These are phyloP conservation scores for Agrochola lota DNA, from an alignment of 2,888 invertebrate genomes.

Conservation along the genomic window DNA sequence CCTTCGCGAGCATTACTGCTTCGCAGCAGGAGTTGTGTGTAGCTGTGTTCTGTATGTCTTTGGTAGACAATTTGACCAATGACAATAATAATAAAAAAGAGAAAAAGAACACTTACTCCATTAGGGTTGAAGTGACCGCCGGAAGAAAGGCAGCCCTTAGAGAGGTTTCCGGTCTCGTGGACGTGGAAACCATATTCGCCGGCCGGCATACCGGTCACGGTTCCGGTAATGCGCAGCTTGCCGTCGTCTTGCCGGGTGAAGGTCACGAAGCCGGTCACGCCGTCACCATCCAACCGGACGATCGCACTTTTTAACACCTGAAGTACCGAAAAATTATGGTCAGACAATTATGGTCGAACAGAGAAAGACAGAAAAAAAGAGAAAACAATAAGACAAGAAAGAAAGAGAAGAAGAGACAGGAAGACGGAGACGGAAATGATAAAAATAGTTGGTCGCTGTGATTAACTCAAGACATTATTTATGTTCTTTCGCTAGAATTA, in stretches of 20 bases:
- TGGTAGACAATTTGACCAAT: slow-evolving; percentile 24
- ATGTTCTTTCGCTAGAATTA: no score
- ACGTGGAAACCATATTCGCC: slow-evolving; percentile 94
- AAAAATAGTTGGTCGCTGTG: no score
- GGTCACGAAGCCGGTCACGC: slow-evolving; percentile 79
- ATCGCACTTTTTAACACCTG: slow-evolving; percentile 72
- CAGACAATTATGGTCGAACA: no score
- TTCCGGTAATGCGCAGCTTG: slow-evolving; percentile 91
- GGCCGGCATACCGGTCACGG: slow-evolving; percentile 90
- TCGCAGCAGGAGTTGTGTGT: no score
- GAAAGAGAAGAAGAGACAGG: no score
- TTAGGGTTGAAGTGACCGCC: slow-evolving; percentile 95
- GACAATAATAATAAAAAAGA: neutral
- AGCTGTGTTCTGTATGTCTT: neutral
- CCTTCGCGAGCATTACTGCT: no score
- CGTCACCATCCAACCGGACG: slow-evolving; percentile 71
- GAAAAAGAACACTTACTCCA: slow-evolving; percentile 89
- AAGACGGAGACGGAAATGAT: no score
- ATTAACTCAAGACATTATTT: no score
- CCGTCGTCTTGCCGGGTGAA: slow-evolving; percentile 91
- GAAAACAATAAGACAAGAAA: no score
- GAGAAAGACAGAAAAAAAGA: no score
- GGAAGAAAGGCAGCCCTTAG: slow-evolving; percentile 92
- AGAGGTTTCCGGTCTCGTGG: slow-evolving; percentile 93
- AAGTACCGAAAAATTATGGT: slow-evolving; percentile 23